Evolutionary conservation across 2,113 vertebrate genomes (phyloP).

Genomic region (Artemisiospiza belli): DNA sequence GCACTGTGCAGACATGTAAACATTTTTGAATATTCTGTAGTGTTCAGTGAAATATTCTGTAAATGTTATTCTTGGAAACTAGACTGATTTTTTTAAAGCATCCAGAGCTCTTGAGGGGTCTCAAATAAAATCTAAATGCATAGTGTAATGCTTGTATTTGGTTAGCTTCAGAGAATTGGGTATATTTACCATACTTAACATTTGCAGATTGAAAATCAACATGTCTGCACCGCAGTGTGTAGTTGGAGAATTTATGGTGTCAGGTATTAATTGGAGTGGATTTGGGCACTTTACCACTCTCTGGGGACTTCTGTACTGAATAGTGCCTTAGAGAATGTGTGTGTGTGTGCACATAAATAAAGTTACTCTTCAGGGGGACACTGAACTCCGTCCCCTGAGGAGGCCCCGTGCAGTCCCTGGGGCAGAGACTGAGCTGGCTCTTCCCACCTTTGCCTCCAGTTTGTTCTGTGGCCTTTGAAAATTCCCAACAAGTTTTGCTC

Average conservation of each 20-base stretch:
- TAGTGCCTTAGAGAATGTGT: slow-evolving; percentile 2
- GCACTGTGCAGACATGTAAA: slow-evolving; percentile 12
- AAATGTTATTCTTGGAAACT: slow-evolving; percentile 62
- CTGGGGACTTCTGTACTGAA: slow-evolving; percentile 35
- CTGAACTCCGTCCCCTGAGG: background rate
- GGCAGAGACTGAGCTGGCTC: background rate
- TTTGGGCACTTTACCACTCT: slow-evolving; percentile 52
- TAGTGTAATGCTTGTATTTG: slow-evolving; percentile 44
- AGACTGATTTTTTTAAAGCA: slow-evolving; percentile 20
- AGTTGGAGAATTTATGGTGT: slow-evolving; percentile 45
- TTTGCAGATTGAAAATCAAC: slow-evolving; percentile 67
- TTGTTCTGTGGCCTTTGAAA: background rate
- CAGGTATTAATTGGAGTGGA: slow-evolving; percentile 56
- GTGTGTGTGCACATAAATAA: background rate
- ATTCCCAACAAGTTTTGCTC: background rate
- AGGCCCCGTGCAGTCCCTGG: background rate
- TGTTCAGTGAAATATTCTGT: slow-evolving; percentile 53
- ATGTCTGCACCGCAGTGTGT: slow-evolving; percentile 32
- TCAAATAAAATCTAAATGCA: slow-evolving; percentile 57
- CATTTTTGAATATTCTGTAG: slow-evolving; percentile 37
- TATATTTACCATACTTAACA: slow-evolving; percentile 61
- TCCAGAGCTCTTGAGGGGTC: slow-evolving; percentile 53
- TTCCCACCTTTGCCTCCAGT: background rate
- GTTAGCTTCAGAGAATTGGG: slow-evolving; percentile 56
- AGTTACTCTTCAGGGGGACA: background rate